Base-by-base conservation (phyloP, 2,113 vertebrate species). In the Todiramphus saurophagus region DNA sequence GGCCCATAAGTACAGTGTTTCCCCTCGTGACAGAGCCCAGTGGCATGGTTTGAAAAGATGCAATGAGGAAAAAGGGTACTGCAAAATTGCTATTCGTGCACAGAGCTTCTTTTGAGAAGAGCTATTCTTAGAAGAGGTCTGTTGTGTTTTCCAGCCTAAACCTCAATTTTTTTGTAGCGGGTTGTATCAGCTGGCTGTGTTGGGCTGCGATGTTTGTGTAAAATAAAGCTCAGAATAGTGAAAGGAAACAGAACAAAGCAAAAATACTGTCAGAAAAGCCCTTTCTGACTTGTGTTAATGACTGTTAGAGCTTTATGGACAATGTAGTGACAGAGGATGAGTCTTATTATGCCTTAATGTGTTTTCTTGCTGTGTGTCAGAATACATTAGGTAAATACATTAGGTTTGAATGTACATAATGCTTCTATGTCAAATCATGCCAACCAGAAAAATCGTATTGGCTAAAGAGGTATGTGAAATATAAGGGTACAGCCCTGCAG, bases 361-460 rank as follows among this genome's bases (percentile, higher is more conserved):
- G 3, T 72, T 75, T 56, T 55, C n/a, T 55, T 63, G 51, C 43
- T 51, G 4, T 35, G 18, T 90, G 74, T 50, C 8, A 44, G 51
- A 46, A 35, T 14, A 8, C 5, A 8, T 85, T 20, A 62, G 44
- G 53, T 43, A 79, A 56, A 76, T 3, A 17, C 30, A 4, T 55
- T 5, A 33, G 6, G 17, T 56, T 53, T 79, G 53, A 48, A 7
- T 0, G 2, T 0, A 7, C 13, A 1, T 46, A 20, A 35, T 85
- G 39, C 62, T 89, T 31, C 48, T 53, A 1, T 39, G 87, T 31
- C 41, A 63, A 41, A 11, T 10, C 27, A 27, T 46, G 24, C 23
- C 35, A 79, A 13, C 27, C 33, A 39, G 24, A 63, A 85, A 2
- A 6, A 43, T 10, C 16, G 12, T 21, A 7, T 0, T 48, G 70